Evolutionary conservation across 2,888 invertebrate genomes (phyloP).

Genomic region (Molanna angustata): DNA sequence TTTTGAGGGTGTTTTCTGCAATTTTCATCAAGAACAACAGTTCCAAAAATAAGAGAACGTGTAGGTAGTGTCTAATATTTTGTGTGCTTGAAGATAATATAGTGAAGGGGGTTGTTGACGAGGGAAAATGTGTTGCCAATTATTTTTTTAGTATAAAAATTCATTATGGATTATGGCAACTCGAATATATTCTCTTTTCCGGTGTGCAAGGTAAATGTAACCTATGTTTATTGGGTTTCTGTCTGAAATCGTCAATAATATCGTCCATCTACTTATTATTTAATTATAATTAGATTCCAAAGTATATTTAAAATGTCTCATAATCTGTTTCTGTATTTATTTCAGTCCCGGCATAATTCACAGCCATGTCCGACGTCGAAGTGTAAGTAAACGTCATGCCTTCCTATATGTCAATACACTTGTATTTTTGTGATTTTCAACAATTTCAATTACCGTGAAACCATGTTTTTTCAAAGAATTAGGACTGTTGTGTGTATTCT

Average conservation of each 20-base stretch:
- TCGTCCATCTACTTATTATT: slow-evolving; percentile 14
- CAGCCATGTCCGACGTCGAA: slow-evolving; percentile 78
- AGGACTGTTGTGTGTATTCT: no score
- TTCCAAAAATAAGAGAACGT: no score
- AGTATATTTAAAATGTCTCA: slow-evolving; percentile 37
- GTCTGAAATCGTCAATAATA: slow-evolving; percentile 44
- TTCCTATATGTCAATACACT: slow-evolving; percentile 26
- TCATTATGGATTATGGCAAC: slow-evolving; percentile 5
- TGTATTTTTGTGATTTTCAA: slow-evolving; percentile 33
- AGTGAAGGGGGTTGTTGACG: no score
- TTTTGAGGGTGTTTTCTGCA: no score
- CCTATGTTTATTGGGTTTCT: slow-evolving; percentile 43
- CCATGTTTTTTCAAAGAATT: no score
- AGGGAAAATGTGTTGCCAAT: no score
- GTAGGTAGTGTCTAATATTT: no score
- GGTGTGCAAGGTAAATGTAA: slow-evolving; percentile 55
- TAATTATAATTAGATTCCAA: slow-evolving; percentile 5
- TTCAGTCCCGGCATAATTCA: slow-evolving; percentile 42
- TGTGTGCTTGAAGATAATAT: no score
- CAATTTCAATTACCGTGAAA: slow-evolving; percentile 6
- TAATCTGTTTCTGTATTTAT: slow-evolving; percentile 44
- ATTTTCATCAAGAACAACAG: no score
- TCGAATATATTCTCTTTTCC: slow-evolving; percentile 46
- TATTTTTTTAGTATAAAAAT: no score
- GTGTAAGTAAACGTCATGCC: slow-evolving; percentile 62